Conservation (phyloP, 2,797 vertebrate genomes). For the Peromyscus nudipes region DNA sequence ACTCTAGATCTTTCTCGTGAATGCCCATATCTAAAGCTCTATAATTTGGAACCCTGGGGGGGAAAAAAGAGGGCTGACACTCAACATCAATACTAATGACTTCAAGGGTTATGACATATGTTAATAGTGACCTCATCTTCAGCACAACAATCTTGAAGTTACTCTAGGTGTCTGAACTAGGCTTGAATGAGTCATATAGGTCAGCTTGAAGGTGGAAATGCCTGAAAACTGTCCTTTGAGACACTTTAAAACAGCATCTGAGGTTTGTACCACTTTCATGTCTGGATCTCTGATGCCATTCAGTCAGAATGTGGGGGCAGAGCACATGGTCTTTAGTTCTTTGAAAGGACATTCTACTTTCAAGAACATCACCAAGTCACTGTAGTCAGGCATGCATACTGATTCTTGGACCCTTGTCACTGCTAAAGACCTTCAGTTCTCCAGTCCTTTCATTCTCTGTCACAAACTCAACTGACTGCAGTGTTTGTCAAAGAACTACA, state of each 20-base stretch:
- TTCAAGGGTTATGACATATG: not conserved
- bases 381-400: no score
- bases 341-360: not conserved
- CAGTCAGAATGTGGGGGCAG: not conserved
- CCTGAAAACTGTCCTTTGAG: not conserved
- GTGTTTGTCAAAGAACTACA: not conserved
- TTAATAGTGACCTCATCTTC: not conserved
- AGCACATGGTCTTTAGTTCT: not conserved
- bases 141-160: not conserved
- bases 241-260: not conserved
- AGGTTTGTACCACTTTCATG: not conserved
- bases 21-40: conserved; percentile 6
- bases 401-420: not conserved
- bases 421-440: not conserved
- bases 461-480: not conserved
- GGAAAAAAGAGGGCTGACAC: not conserved
- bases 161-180: not conserved
- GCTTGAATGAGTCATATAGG: not conserved
- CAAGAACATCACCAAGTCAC: not conserved
- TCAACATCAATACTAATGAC: not conserved
- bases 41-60: not conserved
- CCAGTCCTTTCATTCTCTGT: not conserved
- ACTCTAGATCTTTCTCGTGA: conserved; percentile 1
- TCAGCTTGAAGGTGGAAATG: not conserved
- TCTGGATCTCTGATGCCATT: not conserved